A percentile compares a stretch with the other conserved stretches of the same genome.
Evolutionary conservation across 1,140 invertebrate species (phyloP).

Genomic region (Plutomurus gul): DNA sequence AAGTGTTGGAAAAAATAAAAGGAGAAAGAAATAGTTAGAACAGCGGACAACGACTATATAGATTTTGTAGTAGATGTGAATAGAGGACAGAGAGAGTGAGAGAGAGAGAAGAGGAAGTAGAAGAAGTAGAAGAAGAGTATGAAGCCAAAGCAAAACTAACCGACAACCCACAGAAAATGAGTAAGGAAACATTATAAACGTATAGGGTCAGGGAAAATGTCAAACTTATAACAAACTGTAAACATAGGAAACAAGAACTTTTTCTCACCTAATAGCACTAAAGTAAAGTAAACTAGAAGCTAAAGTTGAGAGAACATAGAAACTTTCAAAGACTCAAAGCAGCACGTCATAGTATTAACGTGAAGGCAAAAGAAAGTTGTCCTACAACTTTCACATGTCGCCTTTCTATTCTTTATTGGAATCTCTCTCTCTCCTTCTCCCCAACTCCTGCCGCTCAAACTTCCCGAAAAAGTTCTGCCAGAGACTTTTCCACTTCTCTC

Average conservation of each 20-base stretch:
- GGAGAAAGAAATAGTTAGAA: too few relatives aligned
- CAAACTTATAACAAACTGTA: constrained; percentile 2
- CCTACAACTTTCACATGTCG: not conserved
- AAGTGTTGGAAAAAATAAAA: too few relatives aligned
- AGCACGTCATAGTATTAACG: not conserved
- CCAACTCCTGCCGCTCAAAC: not conserved
- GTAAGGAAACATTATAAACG: not conserved
- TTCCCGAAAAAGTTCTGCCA: not conserved
- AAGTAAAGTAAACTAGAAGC: constrained; percentile 4
- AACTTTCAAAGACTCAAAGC: not conserved
- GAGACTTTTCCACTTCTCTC: not conserved
- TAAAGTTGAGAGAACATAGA: constrained; percentile 1
- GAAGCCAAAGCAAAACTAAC: too few relatives aligned
- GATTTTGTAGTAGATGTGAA: too few relatives aligned
- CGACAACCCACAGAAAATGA: too few relatives aligned
- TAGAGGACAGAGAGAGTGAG: too few relatives aligned
- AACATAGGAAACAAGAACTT: constrained; percentile 22
- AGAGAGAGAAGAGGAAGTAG: too few relatives aligned
- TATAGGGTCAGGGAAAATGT: not conserved
- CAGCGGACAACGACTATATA: too few relatives aligned
- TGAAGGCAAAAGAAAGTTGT: constrained; percentile 6
- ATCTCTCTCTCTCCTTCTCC: not conserved
- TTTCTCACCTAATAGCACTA: constrained; percentile 24
- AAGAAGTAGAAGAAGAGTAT: too few relatives aligned
- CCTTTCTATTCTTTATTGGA: not conserved